These are phyloP conservation scores for Anableps anableps DNA, from an alignment of 2,797 vertebrate genomes.

Conservation along the genomic window DNA sequence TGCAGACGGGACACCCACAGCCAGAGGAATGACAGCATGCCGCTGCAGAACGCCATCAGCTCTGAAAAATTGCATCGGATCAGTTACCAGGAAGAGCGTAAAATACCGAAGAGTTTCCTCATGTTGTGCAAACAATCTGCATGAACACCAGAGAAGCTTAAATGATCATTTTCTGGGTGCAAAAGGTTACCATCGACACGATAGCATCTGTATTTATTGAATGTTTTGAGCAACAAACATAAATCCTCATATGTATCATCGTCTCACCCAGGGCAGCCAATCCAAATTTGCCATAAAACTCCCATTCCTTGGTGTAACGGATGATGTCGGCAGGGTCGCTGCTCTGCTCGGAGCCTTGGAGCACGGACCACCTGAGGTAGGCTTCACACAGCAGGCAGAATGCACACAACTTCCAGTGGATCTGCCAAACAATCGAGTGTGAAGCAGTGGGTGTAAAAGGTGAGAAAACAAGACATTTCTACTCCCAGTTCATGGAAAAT, in stretches of 20 bases:
- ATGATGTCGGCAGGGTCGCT: conserved; percentile 92
- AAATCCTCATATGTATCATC: neutral
- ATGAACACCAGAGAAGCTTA: neutral
- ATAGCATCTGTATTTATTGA: neutral
- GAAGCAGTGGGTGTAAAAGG: neutral
- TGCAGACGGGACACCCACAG: conserved; percentile 61
- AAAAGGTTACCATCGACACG: neutral
- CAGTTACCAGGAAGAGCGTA: neutral
- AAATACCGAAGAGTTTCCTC: neutral
- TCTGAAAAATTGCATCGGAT: conserved; percentile 75
- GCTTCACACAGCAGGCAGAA: conserved; percentile 97
- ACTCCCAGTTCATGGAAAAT: neutral
- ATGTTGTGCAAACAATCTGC: neutral
- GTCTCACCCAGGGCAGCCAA: conserved; percentile 89
- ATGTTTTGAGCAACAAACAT: neutral
- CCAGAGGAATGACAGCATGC: conserved; percentile 87
- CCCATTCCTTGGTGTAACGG: conserved; percentile 97
- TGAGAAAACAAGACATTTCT: neutral
- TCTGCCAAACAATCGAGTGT: conserved; percentile 74
- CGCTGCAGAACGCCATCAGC: conserved; percentile 87
- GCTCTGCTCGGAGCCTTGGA: conserved; percentile 88
- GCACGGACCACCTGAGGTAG: conserved; percentile 91
- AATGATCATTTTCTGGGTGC: too few relatives aligned
- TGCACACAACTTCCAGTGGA: conserved; percentile 94
- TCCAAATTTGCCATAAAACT: conserved; percentile 95